A percentile compares a stretch with the other conserved stretches of the same genome.
phyloP scores from a whole-genome alignment of 2,113 vertebrate species.

The Bubo blakistoni region DNA sequence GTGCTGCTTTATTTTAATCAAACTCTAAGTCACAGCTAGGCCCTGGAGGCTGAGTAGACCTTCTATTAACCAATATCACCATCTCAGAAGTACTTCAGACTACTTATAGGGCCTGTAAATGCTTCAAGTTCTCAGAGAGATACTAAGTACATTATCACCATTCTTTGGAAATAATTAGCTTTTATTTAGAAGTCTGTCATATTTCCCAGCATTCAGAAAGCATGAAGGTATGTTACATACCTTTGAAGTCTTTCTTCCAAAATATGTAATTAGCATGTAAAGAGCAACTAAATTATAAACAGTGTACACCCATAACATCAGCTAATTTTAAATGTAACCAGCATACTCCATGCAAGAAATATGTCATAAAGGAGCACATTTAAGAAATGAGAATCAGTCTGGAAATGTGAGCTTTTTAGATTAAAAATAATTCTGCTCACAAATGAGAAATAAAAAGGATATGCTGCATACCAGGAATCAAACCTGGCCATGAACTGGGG shows the following conservation, averaged over 20 bases:
- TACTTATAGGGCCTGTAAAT: neutral
- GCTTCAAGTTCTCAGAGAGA: neutral
- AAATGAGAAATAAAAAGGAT: constrained; percentile 42
- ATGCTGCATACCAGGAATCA: constrained; percentile 31
- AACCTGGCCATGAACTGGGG: constrained; percentile 61
- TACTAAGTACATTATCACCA: neutral
- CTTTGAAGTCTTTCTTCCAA: neutral
- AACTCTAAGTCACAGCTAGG: neutral
- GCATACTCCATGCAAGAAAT: neutral
- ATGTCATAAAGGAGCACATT: neutral
- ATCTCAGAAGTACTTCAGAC: neutral
- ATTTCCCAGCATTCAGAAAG: neutral
- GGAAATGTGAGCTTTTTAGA: neutral
- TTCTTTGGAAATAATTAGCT: neutral
- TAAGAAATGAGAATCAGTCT: neutral
- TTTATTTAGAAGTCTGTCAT: neutral
- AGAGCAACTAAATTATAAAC: neutral
- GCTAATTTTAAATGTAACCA: neutral
- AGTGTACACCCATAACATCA: neutral
- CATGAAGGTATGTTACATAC: neutral
- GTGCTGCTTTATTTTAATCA: neutral
- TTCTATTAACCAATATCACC: neutral
- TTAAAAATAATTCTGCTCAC: constrained; percentile 28
- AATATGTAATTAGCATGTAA: neutral
- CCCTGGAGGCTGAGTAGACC: neutral